Conservation (phyloP, 2,888 invertebrate species). For the Cremastobaeus sp. region DNA sequence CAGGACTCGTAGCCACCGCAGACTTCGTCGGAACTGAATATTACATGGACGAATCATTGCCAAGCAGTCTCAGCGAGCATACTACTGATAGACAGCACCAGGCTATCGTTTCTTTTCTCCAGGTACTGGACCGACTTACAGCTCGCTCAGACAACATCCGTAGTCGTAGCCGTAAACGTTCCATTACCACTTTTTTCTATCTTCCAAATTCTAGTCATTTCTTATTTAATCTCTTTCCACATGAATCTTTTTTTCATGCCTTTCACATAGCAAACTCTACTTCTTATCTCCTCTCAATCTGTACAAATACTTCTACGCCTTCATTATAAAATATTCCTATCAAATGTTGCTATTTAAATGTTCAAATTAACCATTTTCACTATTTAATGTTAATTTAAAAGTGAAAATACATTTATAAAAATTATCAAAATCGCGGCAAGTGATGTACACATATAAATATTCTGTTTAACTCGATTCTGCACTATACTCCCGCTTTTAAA, state of each 20-base stretch:
- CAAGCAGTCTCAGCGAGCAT: slow-evolving; percentile 88
- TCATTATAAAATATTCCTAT: too few species aligned
- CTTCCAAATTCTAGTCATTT: slow-evolving; percentile 44
- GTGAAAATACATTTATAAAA: too few species aligned
- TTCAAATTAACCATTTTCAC: too few species aligned
- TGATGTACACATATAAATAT: too few species aligned
- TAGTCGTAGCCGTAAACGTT: slow-evolving; percentile 73
- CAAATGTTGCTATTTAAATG: too few species aligned
- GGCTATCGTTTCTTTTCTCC: slow-evolving; percentile 77
- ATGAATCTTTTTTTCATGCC: slow-evolving; percentile 27
- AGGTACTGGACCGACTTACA: slow-evolving; percentile 77
- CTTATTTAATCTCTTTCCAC: slow-evolving; percentile 34
- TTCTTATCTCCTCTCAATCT: too few species aligned
- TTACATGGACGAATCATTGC: slow-evolving; percentile 93
- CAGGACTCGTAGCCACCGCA: slow-evolving; percentile 73
- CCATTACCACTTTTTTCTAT: slow-evolving; percentile 64
- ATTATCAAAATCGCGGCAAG: too few species aligned
- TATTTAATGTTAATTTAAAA: too few species aligned
- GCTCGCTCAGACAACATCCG: slow-evolving; percentile 69
- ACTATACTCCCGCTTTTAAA: too few species aligned
- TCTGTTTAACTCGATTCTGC: too few species aligned
- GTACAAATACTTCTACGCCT: too few species aligned
- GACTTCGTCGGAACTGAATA: slow-evolving; percentile 90
- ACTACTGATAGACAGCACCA: slow-evolving; percentile 79
- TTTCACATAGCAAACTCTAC: too few species aligned